phyloP scores from a whole-genome alignment of 1,140 invertebrate species.

The Drosophila tsacasi region DNA sequence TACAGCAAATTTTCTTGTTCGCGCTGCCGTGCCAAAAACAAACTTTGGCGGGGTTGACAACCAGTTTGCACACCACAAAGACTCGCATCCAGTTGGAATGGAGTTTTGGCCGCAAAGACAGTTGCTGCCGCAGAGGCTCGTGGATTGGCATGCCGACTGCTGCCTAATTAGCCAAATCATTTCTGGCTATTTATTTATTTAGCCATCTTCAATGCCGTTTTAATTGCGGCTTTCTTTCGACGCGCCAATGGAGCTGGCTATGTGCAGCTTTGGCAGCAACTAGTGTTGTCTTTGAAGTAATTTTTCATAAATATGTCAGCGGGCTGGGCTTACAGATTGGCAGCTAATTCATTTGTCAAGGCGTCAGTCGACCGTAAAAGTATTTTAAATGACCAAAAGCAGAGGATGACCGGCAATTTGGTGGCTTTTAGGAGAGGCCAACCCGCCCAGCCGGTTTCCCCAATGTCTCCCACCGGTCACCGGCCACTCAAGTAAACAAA shows the following conservation, averaged over 20 bases:
- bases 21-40: conserved; percentile 53
- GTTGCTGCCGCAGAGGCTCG: conserved; percentile 15
- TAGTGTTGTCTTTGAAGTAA: conserved; percentile 16
- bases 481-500: conserved; percentile 59
- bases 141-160: conserved; percentile 36
- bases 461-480: conserved; percentile 30
- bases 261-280: conserved; percentile 6
- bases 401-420: conserved; percentile 55
- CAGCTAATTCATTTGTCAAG: conserved; percentile 65
- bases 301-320: conserved; percentile 66
- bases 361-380: conserved; percentile 56
- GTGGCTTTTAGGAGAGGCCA: conserved; percentile 52
- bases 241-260: conserved; percentile 21
- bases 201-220: conserved; percentile 61
- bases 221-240: conserved; percentile 77
- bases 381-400: conserved; percentile 64
- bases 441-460: conserved; percentile 55
- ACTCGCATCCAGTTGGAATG: conserved; percentile 23
- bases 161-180: conserved; percentile 80
- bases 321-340: conserved; percentile 50
- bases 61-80: conserved; percentile 47
- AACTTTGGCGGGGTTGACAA: conserved; percentile 62
- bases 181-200: conserved; percentile 63
- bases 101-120: conserved; percentile 46
- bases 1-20: conserved; percentile 64